Percentiles rank a stretch among this genome's conserved stretches.
Conservation (phyloP, 1,140 invertebrate genomes). For the Lepidurus couesii region DNA sequence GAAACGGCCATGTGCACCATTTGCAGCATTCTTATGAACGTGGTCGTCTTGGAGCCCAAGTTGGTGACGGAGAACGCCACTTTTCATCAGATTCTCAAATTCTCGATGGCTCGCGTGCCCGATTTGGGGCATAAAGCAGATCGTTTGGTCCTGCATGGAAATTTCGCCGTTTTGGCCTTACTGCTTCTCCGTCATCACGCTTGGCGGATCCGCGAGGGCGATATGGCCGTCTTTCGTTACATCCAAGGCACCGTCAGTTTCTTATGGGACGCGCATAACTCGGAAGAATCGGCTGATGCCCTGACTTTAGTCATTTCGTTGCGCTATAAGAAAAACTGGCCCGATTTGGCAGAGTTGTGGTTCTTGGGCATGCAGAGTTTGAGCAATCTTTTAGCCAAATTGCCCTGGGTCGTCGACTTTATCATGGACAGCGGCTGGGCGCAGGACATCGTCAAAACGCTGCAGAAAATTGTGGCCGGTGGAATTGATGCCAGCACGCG, state of each 20-base stretch:
- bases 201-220: constrained; percentile 36
- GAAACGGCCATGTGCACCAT: constrained; percentile 75
- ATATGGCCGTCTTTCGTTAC: constrained; percentile 54
- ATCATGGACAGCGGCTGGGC: constrained; percentile 87
- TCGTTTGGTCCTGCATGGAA: constrained; percentile 75
- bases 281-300: constrained; percentile 67
- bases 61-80: constrained; percentile 66
- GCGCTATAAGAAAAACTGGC: constrained; percentile 78
- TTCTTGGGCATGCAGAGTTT: constrained; percentile 90
- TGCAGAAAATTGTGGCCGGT: constrained; percentile 73
- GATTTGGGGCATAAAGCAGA: constrained; percentile 74
- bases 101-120: constrained; percentile 78
- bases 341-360: constrained; percentile 83
- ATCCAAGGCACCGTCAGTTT: constrained; percentile 71
- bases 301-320: constrained; percentile 67
- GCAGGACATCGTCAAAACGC: constrained; percentile 68
- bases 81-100: constrained; percentile 74
- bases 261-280: constrained; percentile 84
- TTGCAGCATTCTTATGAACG: constrained; percentile 87
- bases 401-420: constrained; percentile 86
- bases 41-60: constrained; percentile 78
- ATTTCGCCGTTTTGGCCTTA: constrained; percentile 73
- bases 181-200: constrained; percentile 69
- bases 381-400: constrained; percentile 65
- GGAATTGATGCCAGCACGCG: constrained; percentile 73